Evolutionary conservation across 2,888 invertebrate genomes (phyloP), one percentile per base, ranked within the genome.

Genomic region (Acronicta leporina): DNA sequence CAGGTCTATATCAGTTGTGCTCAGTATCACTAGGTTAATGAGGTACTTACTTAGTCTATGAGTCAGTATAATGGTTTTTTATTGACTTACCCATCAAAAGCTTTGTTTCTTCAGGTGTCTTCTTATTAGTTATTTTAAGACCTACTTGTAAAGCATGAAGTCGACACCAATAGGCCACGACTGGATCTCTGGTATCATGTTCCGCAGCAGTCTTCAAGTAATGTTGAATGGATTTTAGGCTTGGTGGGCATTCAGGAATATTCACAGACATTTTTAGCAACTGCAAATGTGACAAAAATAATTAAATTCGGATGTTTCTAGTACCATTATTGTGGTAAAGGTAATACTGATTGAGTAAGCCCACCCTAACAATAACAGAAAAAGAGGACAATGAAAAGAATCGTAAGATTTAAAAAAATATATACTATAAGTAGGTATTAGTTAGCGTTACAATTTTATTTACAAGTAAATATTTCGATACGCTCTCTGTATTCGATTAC

Each of bases 121-220:
- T 98, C 50, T 96, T 97, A 5, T 88, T 91, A 80, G 95, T 97
- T 67, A 96, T 83, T 87, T 97, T 97, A 74, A 99, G 95, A 0
- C 98, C 99, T 57, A 96, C 95, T 95, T 99, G 98, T 54, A 99
- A 95, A 0, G 99, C 98, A 92, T 98, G 98, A 55, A 99, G 95
- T 27, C 99, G 96, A 88, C 98, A 96, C 98, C 99, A 99, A 90
- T 99, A 99, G 48, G 98, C 96, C 44, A 99, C 96, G 38, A 98
- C 96, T 40, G 97, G 95, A 94, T 99, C 99, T 77, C 99, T 95
- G 38, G 95, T 94, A 83, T 99, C 99, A 94, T 99, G 98, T 90
- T 99, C 99, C 46, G 96, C 95, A 0, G 99, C 99, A 60, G 98
- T 96, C 94, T 98, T 99, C 66, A 99, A 91, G 86, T 97, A 98